Percentiles rank a stretch among this genome's conserved stretches.
Conservation (phyloP, 2,113 vertebrate species). For the Ailurus styani region DNA sequence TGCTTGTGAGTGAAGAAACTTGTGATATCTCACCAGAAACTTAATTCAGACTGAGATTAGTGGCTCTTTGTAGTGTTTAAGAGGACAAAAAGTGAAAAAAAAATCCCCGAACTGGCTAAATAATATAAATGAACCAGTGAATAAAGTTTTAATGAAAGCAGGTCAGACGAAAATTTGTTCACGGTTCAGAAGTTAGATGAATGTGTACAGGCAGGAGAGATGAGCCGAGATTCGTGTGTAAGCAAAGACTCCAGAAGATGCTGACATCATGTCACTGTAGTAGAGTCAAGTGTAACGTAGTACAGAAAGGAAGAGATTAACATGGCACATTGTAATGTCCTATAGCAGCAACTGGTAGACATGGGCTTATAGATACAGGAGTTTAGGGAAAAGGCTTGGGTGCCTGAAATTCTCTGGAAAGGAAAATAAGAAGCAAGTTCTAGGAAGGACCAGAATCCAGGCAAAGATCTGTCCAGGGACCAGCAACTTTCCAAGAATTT, state of each 20-base stretch:
- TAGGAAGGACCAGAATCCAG: background rate
- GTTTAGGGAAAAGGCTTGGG: background rate
- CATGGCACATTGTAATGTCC: rapidly evolving
- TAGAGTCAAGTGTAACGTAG: background rate
- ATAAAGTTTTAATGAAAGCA: background rate
- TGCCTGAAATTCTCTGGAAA: background rate
- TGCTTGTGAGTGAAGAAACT: background rate
- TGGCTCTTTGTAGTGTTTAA: background rate
- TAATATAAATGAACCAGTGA: background rate
- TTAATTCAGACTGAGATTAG: background rate
- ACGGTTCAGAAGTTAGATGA: background rate
- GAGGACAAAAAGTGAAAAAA: background rate
- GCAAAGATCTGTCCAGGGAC: background rate
- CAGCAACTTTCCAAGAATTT: background rate
- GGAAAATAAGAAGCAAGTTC: background rate
- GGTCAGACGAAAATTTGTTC: background rate
- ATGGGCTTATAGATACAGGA: background rate
- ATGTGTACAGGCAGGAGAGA: background rate
- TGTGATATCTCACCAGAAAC: background rate
- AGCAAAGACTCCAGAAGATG: background rate
- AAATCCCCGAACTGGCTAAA: background rate
- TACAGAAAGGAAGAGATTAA: background rate
- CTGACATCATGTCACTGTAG: background rate
- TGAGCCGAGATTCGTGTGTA: background rate
- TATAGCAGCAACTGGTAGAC: background rate